phyloP scores from a whole-genome alignment of 2,113 vertebrate genomes.

The Pagrus major region DNA sequence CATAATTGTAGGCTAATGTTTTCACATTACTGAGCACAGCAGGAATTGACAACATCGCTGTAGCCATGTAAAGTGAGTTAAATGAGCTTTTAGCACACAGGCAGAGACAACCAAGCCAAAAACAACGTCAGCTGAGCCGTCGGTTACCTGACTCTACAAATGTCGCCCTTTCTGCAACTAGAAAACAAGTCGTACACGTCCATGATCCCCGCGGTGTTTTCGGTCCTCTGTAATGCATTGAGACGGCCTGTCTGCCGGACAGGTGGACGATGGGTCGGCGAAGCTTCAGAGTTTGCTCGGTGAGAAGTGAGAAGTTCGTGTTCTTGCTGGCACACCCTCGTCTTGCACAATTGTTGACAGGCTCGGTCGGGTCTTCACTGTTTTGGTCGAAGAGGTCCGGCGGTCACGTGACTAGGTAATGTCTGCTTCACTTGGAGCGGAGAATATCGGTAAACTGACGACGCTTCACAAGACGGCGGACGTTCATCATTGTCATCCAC shows the following conservation, averaged over 20 bases:
- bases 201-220: conserved; percentile 85
- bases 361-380: conserved; percentile 5
- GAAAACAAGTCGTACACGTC: conserved; percentile 94
- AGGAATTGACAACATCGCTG: not conserved
- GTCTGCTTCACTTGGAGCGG: not conserved
- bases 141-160: conserved; percentile 93
- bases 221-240: conserved; percentile 84
- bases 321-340: not conserved
- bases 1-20: not conserved
- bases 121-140: not conserved
- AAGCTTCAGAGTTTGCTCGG: not conserved
- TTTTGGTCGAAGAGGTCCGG: conserved; percentile 31
- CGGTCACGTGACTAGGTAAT: conserved; percentile 58
- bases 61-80: not conserved
- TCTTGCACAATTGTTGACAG: conserved; percentile 64
- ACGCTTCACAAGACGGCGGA: accelerated
- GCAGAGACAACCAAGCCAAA: not conserved
- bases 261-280: conserved; percentile 45
- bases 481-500: no score
- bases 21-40: no score
- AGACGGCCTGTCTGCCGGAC: conserved; percentile 82
- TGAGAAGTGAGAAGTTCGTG: not conserved
- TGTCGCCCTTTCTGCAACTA: conserved; percentile 96
- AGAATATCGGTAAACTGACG: not conserved
- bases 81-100: not conserved